Evolutionary conservation across 2,888 invertebrate species (phyloP).

Genomic region (Ophioninae sp.): DNA sequence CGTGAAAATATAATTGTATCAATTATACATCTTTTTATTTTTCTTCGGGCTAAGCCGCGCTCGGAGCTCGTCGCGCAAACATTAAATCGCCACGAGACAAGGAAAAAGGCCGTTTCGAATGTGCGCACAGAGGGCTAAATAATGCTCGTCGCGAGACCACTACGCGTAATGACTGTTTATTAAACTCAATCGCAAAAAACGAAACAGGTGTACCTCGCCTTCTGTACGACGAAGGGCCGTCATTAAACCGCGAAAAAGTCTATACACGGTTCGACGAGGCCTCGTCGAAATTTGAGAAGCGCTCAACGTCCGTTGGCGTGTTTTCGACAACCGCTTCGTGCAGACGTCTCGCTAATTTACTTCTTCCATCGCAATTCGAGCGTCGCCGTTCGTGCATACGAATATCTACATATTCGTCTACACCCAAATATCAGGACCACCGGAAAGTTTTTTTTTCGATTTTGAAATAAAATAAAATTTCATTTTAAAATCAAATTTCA

Average conservation of each 20-base stretch:
- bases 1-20: constrained; percentile 43
- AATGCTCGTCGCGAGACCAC: constrained; percentile 29
- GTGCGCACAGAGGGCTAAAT: constrained; percentile 20
- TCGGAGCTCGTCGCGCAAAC: constrained; percentile 1
- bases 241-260: constrained; percentile 64
- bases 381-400: constrained; percentile 24
- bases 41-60: neutral
- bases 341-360: constrained; percentile 62
- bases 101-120: neutral
- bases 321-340: constrained; percentile 61
- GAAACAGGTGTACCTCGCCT: constrained; percentile 68
- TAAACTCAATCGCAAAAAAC: constrained; percentile 72
- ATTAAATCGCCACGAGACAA: constrained; percentile 19
- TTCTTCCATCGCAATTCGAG: constrained; percentile 58
- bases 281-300: constrained; percentile 32
- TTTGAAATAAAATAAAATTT: too few species aligned
- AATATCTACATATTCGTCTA: neutral
- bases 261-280: constrained; percentile 43
- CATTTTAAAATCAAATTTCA: too few species aligned
- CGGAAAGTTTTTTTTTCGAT: too few species aligned
- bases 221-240: constrained; percentile 37
- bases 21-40: constrained; percentile 53
- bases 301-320: constrained; percentile 44
- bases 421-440: neutral
- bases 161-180: constrained; percentile 72